Evolutionary conservation across 2,888 invertebrate genomes (phyloP).

Genomic region (Asteroscopus sphinx): DNA sequence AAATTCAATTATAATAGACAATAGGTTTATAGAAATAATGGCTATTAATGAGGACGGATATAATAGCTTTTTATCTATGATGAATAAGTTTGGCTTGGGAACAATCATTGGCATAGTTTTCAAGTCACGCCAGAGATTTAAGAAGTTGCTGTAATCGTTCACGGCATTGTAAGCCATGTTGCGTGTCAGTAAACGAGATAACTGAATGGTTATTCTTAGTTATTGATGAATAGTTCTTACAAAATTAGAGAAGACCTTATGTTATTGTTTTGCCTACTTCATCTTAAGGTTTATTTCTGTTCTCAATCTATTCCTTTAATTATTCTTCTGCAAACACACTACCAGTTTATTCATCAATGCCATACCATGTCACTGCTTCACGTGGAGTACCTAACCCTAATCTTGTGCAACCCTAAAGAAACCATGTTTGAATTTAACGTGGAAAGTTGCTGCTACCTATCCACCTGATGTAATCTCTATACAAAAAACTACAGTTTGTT

Average conservation of each 20-base stretch:
- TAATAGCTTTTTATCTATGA: conserved; percentile 44
- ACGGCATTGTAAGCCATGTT: conserved; percentile 23
- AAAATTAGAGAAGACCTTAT: no score
- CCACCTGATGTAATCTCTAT: background rate
- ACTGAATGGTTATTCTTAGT: conserved; percentile 18
- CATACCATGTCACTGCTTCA: background rate
- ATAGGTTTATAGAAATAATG: conserved; percentile 49
- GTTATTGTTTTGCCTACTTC: background rate
- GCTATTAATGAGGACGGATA: conserved; percentile 43
- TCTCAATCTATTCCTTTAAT: background rate
- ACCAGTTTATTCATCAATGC: background rate
- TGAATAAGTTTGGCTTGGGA: conserved; percentile 49
- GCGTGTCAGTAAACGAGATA: conserved; percentile 27
- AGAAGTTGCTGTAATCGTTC: conserved; percentile 14
- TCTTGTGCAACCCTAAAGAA: background rate
- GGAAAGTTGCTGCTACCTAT: background rate
- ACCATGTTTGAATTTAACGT: conserved; percentile 1
- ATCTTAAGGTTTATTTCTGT: background rate
- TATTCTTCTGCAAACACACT: no score
- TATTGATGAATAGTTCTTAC: conserved; percentile 23
- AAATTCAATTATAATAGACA: conserved; percentile 56
- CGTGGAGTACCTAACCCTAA: no score
- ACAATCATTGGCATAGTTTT: conserved; percentile 57
- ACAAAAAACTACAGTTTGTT: conserved; percentile 17
- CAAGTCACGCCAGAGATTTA: conserved; percentile 47